phyloP scores from a whole-genome alignment of 2,888 invertebrate genomes.

The Apotomis capreana region DNA sequence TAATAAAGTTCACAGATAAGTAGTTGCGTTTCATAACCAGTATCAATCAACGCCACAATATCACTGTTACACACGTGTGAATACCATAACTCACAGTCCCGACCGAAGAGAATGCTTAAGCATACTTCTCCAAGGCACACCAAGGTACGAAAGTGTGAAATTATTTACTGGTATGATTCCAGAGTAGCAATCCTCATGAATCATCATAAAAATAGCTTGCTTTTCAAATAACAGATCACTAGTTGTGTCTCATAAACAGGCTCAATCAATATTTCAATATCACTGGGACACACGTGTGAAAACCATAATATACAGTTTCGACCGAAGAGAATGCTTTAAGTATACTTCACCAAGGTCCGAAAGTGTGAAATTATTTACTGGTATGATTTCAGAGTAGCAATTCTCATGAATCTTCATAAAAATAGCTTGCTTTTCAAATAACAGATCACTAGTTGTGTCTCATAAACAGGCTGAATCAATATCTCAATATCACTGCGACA shows the following conservation, averaged over 20 bases:
- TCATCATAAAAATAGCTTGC: no score
- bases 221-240: neutral
- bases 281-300: no score
- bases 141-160: conserved; percentile 8
- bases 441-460: neutral
- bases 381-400: neutral
- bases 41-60: conserved; percentile 23
- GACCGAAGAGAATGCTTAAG: neutral
- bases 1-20: neutral
- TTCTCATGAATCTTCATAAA: no score
- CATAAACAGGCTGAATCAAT: conserved; percentile 17
- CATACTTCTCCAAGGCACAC: neutral
- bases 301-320: no score
- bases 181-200: no score
- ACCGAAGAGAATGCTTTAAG: no score
- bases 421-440: no score
- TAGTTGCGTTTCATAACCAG: conserved; percentile 15
- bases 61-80: conserved; percentile 31
- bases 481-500: conserved; percentile 25
- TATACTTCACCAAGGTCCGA: no score
- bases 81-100: conserved; percentile 31
- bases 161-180: conserved; percentile 27
- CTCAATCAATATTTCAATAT: conserved; percentile 18
- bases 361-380: no score
- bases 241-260: conserved; percentile 13